phyloP scores from a whole-genome alignment of 2,888 invertebrate genomes.

The Eupithecia inturbata region DNA sequence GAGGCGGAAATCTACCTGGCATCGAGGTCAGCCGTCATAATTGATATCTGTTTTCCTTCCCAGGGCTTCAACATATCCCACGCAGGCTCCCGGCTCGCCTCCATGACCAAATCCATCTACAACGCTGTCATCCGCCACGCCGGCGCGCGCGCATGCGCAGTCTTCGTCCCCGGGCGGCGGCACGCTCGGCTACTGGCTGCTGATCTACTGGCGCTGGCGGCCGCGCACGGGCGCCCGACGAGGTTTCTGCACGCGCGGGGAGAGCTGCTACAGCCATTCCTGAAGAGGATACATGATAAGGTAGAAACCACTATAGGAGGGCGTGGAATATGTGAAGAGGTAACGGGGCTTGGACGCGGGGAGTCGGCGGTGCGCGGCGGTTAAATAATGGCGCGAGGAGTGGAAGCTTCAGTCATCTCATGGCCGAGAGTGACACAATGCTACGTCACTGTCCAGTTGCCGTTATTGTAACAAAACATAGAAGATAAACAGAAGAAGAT shows the following conservation, averaged over 20 bases:
- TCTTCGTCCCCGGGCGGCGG: constrained; percentile 94
- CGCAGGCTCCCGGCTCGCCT: constrained; percentile 96
- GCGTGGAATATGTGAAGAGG: background rate
- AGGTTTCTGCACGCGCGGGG: constrained; percentile 95
- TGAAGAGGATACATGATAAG: constrained; percentile 94
- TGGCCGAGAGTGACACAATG: too few species aligned
- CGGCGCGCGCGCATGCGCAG: constrained; percentile 92
- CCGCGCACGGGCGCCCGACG: constrained; percentile 93
- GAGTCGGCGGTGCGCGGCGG: background rate
- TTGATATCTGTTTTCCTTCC: background rate
- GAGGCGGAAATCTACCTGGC: too few species aligned
- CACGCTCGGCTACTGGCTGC: constrained; percentile 97
- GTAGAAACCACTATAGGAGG: constrained; percentile 62
- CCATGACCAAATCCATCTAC: constrained; percentile 99
- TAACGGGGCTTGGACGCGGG: background rate
- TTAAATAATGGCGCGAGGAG: background rate
- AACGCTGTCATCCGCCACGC: constrained; percentile 94
- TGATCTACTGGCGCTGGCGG: constrained; percentile 96
- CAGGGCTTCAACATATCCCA: constrained; percentile 99
- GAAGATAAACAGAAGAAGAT: too few species aligned
- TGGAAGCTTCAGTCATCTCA: too few species aligned
- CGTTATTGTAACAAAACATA: too few species aligned
- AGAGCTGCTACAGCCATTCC: constrained; percentile 94
- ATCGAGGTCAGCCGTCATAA: too few species aligned
- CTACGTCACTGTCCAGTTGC: too few species aligned